Percentiles rank a stretch among this genome's conserved stretches.
Evolutionary conservation across 2,888 invertebrate genomes (phyloP).

Genomic region (Cephonodes hylas): DNA sequence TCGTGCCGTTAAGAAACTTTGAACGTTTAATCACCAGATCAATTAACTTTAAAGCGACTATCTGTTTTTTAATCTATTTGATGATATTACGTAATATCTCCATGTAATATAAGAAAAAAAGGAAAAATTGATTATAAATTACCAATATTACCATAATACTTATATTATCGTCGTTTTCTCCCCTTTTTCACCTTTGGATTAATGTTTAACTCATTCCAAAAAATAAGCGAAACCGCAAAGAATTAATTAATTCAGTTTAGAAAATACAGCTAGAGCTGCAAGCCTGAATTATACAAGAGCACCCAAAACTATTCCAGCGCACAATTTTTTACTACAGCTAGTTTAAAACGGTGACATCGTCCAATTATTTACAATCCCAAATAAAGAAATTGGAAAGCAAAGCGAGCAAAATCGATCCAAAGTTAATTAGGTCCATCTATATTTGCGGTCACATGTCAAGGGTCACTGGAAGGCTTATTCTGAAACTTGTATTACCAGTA

Average conservation of each 20-base stretch:
- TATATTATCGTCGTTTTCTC: no score
- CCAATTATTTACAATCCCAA: slow-evolving; percentile 27
- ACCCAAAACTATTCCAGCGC: neutral
- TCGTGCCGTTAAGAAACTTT: slow-evolving; percentile 20
- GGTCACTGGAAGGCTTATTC: slow-evolving; percentile 32
- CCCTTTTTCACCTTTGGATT: no score
- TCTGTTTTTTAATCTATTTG: neutral
- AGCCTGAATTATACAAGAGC: neutral
- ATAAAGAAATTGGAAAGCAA: slow-evolving; percentile 29
- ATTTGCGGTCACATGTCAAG: slow-evolving; percentile 40
- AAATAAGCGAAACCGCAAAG: neutral
- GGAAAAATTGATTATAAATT: no score
- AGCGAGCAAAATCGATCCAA: slow-evolving; percentile 47
- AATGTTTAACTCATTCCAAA: no score
- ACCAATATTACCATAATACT: no score
- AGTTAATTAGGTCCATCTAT: slow-evolving; percentile 58
- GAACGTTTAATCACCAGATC: slow-evolving; percentile 23
- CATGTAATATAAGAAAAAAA: neutral
- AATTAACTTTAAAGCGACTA: slow-evolving; percentile 22
- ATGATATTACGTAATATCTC: neutral
- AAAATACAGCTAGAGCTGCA: neutral
- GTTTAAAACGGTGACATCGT: neutral
- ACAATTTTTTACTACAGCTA: neutral
- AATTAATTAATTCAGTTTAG: neutral
- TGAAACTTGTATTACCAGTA: slow-evolving; percentile 18